Base-by-base conservation (phyloP, 2,797 vertebrate genomes). In the Lerista edwardsae region DNA sequence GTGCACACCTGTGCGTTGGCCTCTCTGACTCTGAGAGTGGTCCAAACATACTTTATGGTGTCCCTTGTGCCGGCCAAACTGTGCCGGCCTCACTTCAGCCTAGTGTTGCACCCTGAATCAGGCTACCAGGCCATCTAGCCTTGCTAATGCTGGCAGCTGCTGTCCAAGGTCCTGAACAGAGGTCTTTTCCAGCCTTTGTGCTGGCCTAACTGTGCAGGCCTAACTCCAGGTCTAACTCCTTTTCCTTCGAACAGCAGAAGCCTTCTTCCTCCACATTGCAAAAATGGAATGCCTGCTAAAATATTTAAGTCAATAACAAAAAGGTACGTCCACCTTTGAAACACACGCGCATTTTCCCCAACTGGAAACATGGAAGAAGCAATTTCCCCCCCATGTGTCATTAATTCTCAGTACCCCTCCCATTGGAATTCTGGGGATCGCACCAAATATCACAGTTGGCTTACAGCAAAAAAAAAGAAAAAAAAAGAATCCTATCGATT, bases 351-450 rank as follows among this genome's bases (percentile, higher is more conserved):
- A 39, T 75, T 55, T 75, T 67, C 6, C 34, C 34, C 6, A 57
- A 23, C 27, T 5, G 36, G 79, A 71, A 55, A 80, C 64, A 55
- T 34, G 64, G 41, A 80, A 80, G 14, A 6, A 51, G 27, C 59
- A 9, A 65, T 61, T 44, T 47, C 7, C 34, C 27, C 11, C 47
- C 34, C 51, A 15, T 25, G 6, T 39, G 62, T 75, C 72, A 75
- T 67, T 83, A 67, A 75, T 83, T 83, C 62, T 67, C 73, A 57
- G 31, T 25, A n/a, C 19, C 77, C 44, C n/a, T 39, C 59, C 44
- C 41, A 83, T 83, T 83, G 82, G 82, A 83, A 83, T 83, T 83
- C 82, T 41, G 47, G 73, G 68, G 82, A 76, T 76, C 82, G 69
- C 73, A 69, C 31, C 67, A 83, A 83, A 83, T 51, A 68, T 47